phyloP scores from a whole-genome alignment of 2,888 invertebrate genomes.

The Drosophila villosipedis region DNA sequence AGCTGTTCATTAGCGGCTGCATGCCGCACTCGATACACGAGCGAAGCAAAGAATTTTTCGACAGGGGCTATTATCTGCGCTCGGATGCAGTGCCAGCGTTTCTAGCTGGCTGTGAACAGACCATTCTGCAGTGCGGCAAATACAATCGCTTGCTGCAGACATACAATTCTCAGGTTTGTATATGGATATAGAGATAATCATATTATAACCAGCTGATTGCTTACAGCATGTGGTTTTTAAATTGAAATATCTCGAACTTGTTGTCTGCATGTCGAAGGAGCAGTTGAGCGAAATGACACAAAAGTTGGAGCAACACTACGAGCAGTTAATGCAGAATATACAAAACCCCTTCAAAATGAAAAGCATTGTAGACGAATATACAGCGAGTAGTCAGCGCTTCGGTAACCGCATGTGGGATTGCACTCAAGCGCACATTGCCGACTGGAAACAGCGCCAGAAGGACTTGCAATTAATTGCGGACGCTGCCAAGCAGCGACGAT shows the following conservation, averaged over 20 bases:
- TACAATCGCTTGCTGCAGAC: slow-evolving; percentile 89
- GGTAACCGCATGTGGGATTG: slow-evolving; percentile 86
- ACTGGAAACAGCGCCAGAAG: slow-evolving; percentile 77
- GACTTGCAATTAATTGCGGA: slow-evolving; percentile 58
- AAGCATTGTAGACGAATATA: slow-evolving; percentile 86
- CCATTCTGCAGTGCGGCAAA: slow-evolving; percentile 91
- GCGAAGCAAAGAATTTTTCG: slow-evolving; percentile 84
- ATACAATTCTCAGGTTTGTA: slow-evolving; percentile 89
- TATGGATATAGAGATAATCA: neutral
- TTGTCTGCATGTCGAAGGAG: slow-evolving; percentile 81
- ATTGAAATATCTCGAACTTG: slow-evolving; percentile 78
- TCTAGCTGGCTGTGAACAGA: slow-evolving; percentile 87
- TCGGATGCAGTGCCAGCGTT: slow-evolving; percentile 88
- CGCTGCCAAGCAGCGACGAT: slow-evolving; percentile 69
- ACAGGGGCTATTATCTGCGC: slow-evolving; percentile 82
- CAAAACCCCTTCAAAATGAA: slow-evolving; percentile 86
- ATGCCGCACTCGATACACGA: slow-evolving; percentile 71
- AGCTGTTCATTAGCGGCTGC: slow-evolving; percentile 90
- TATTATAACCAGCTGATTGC: neutral
- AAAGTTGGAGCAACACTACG: slow-evolving; percentile 68
- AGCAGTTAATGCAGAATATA: slow-evolving; percentile 82
- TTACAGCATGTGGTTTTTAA: slow-evolving; percentile 82
- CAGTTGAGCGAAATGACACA: slow-evolving; percentile 77
- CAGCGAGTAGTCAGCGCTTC: slow-evolving; percentile 86
- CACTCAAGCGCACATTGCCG: slow-evolving; percentile 73